Conservation (phyloP, 1,140 invertebrate genomes). For the Plectus sambesii region DNA sequence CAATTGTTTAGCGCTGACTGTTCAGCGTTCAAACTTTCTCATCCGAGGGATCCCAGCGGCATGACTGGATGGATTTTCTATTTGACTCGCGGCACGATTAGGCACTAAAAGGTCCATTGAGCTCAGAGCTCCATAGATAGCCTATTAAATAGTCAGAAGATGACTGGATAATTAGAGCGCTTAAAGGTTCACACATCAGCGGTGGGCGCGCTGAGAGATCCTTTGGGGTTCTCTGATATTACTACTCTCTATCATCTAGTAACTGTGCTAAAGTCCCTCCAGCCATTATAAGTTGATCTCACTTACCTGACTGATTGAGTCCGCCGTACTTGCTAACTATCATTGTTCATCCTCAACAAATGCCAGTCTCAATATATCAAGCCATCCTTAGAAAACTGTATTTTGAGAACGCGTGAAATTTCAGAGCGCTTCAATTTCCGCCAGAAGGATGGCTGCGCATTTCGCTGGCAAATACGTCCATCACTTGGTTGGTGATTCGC, state of each 20-base stretch:
- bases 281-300: conserved; percentile 1
- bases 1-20: too few relatives aligned
- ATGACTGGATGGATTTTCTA: too few relatives aligned
- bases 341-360: neutral
- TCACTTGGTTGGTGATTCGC: conserved; percentile 75
- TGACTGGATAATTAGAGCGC: neutral
- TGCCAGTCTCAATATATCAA: neutral
- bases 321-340: neutral
- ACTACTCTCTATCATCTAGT: neutral
- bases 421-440: conserved; percentile 86
- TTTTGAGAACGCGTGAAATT: conserved; percentile 41
- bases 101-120: too few relatives aligned
- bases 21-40: too few relatives aligned
- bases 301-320: neutral
- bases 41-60: too few relatives aligned
- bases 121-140: too few relatives aligned
- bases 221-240: conserved; percentile 3
- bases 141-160: neutral
- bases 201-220: too few relatives aligned
- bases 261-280: too few relatives aligned
- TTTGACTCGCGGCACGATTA: too few relatives aligned
- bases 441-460: conserved; percentile 90
- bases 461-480: conserved; percentile 75
- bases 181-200: too few relatives aligned
- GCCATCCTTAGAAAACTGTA: neutral